Evolutionary conservation across 2,113 vertebrate genomes (phyloP).

Genomic region (Mirza zaza): DNA sequence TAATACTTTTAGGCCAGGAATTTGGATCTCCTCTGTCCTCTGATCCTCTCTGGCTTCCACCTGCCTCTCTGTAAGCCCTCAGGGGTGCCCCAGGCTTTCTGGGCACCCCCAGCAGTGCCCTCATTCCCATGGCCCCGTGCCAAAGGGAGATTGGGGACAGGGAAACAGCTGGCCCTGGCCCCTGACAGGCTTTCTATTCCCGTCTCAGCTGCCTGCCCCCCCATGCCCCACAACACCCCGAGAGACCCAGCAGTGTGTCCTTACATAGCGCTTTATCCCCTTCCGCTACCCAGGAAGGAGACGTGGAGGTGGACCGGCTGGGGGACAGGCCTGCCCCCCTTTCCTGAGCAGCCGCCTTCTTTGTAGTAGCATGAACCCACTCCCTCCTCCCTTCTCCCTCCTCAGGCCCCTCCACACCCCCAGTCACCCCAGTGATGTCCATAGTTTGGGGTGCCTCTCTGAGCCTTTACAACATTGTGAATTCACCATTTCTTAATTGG

Average conservation of each 20-base stretch:
- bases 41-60: background rate
- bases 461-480: background rate
- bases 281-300: background rate
- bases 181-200: background rate
- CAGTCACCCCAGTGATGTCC: background rate
- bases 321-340: background rate
- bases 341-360: background rate
- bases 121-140: background rate
- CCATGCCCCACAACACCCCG: background rate
- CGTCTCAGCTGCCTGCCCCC: background rate
- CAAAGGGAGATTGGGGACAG: accelerated
- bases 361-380: no score
- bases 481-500: background rate
- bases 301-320: accelerated
- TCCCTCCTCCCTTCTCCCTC: background rate
- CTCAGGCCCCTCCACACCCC: background rate
- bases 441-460: background rate
- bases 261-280: background rate
- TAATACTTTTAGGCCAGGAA: background rate
- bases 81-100: background rate
- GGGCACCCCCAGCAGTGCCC: background rate
- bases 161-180: background rate
- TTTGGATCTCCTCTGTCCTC: background rate
- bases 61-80: background rate
- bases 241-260: background rate